Conservation (phyloP, 2,797 vertebrate genomes). For the Thripadectes ignobilis region DNA sequence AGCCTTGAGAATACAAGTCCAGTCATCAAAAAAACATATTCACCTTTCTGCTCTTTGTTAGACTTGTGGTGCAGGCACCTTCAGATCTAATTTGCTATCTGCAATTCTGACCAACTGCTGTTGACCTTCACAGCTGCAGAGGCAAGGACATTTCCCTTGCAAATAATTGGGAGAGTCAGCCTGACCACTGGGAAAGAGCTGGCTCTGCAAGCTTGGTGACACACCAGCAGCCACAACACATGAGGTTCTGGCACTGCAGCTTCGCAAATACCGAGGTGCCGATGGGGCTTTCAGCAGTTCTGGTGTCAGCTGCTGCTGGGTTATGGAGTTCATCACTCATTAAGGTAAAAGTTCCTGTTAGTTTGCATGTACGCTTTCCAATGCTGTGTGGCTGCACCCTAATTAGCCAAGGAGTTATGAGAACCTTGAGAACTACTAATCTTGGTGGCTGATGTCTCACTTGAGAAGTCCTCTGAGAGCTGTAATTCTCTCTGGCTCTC, state of each 20-base stretch:
- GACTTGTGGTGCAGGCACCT: not conserved
- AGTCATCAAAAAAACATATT: not conserved
- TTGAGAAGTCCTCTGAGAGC: not conserved
- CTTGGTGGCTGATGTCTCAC: not conserved
- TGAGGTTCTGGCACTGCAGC: not conserved
- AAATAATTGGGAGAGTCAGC: not conserved
- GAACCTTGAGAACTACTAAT: not conserved
- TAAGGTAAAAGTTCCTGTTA: not conserved
- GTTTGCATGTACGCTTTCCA: not conserved
- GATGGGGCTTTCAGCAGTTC: not conserved
- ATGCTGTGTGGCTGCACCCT: not conserved
- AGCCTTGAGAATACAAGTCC: not conserved
- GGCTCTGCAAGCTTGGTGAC: not conserved
- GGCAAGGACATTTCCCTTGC: not conserved
- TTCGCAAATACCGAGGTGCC: not conserved
- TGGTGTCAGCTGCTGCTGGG: not conserved
- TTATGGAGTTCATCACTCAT: not conserved
- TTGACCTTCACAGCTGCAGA: not conserved
- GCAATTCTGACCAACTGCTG: not conserved
- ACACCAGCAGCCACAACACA: fast-evolving
- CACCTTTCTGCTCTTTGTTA: not conserved
- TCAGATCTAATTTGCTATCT: not conserved
- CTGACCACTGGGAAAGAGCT: not conserved
- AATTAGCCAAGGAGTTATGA: not conserved
- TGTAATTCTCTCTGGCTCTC: not conserved